Base-by-base conservation (phyloP, 2,888 invertebrate genomes). In the Lingula anatina region DNA sequence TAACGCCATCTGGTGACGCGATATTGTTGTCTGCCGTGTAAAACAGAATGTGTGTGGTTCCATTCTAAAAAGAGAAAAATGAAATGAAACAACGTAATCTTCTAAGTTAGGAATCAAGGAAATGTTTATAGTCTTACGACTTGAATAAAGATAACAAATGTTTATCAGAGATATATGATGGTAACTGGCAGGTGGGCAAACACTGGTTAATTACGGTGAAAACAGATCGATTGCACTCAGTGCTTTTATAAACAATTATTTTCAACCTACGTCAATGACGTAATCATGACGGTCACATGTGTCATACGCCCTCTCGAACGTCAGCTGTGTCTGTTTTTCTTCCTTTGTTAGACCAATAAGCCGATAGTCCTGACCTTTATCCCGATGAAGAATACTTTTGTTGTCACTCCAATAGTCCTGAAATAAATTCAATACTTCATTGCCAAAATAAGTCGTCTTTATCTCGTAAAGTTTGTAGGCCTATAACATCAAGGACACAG, bases 1-100 rank as follows among this genome's bases (percentile, higher is more conserved):
- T 57, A 21, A 56, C 39, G 0, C 59, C 59, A 18, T 43, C 53
- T 21, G 48, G 46, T 38, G 44, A 50, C 24, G 39, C 52, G 28
- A 49, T 55, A 18, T 23, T 43, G 2, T 47, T 53, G 5, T 50
- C 40, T 1, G 55, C 61, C 5, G 57, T 51, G 51, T 71, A 68
- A 51, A 60, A 70, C 20, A 77, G 48, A 25, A 79, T 60, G 50
- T 79, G 78, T 0, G 77, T 78, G 1, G 80, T 79, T 20, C 79
- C 80, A 25, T 65, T 66, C 78, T 78, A 56, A n/a, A 59, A 36
- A 54, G 49, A 9, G 44, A 46, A 31, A 44, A 46, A n/a, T n/a
- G n/a, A n/a, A n/a, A n/a, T n/a, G n/a, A n/a, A n/a, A n/a, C n/a
- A n/a, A n/a, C n/a, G n/a, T n/a, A n/a, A n/a, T n/a, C n/a, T n/a